These are phyloP conservation scores for Synanceia verrucosa DNA, from an alignment of 2,797 vertebrate genomes.

Conservation along the genomic window DNA sequence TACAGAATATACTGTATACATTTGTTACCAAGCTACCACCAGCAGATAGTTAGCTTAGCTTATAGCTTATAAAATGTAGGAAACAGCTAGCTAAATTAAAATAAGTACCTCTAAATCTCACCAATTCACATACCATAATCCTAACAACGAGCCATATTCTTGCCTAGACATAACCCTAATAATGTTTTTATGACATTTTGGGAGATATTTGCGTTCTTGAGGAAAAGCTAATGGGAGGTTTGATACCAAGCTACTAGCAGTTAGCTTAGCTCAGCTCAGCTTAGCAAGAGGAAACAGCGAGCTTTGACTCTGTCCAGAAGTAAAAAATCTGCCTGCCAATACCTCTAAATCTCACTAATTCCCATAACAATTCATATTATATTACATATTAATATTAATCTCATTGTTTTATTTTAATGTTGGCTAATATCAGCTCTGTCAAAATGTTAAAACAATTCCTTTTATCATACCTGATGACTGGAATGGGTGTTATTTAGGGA, in stretches of 20 bases:
- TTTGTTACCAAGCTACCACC: too few relatives aligned
- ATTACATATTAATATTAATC: too few relatives aligned
- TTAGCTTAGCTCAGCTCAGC: slow-evolving; percentile 1
- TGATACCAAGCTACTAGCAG: background rate
- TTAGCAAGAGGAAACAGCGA: background rate
- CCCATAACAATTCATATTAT: background rate
- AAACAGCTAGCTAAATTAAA: too few relatives aligned
- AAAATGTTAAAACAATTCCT: background rate
- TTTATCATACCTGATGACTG: background rate
- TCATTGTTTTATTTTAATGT: background rate
- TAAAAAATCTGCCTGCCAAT: background rate
- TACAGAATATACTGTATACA: too few relatives aligned
- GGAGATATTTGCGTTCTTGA: background rate
- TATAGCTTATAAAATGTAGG: too few relatives aligned
- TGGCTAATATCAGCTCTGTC: too few relatives aligned
- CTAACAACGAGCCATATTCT: too few relatives aligned
- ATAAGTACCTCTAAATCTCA: too few relatives aligned
- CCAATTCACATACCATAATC: too few relatives aligned
- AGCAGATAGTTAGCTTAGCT: too few relatives aligned
- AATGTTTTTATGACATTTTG: slow-evolving; percentile 1
- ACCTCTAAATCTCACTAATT: background rate
- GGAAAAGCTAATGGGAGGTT: background rate
- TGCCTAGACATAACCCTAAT: too few relatives aligned
- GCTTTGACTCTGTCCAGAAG: background rate
- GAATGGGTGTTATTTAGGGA: background rate